Evolutionary conservation across 2,113 vertebrate genomes (phyloP), one percentile per base, ranked within the genome.

Genomic region (Channa argus): DNA sequence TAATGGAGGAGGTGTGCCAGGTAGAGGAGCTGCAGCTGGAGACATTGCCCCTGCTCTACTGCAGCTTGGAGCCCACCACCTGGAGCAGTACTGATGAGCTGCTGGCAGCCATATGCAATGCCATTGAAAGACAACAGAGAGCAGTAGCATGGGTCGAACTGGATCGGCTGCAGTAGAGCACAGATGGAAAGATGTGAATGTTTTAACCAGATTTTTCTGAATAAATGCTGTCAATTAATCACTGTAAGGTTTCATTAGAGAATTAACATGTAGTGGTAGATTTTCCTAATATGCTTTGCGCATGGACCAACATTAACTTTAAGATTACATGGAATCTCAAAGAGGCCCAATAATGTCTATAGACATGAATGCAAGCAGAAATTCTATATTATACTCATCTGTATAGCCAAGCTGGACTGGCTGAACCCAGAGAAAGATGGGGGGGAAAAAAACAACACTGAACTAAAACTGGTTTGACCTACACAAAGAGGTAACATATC

Each of bases 71-170:
- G 77, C 88, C 93, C 11, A 90, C 47, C 64, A 50, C 72, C 5
- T 95, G 94, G 94, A 92, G 89, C 90, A 75, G 88, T 89, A 93
- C 92, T 0, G 89, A 93, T 2, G 93, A 94, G 55, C 93, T 95
- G 66, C 82, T 95, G 63, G 65, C 64, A 12, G 80, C 85, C 41
- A 81, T 94, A 58, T 59, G 80, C 78, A 90, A 79, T 8, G 67
- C 88, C 54, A 94, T 95, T 55, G 39, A 83, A 41, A 85, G 55
- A 75, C 93, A 94, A 79, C 94, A 95, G 93, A 89, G 82, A 76
- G 86, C 92, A 5, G 79, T 92, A 36, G 91, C 88, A 24, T 95
- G 94, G 94, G 77, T 94, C 3, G 94, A 94, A 54, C 80, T 90
- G 41, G 93, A 94, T 9, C 73, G 93, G 43, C 76, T 94, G 53